A percentile compares a stretch with the other conserved stretches of the same genome.
Evolutionary conservation across 2,888 invertebrate genomes (phyloP).

Genomic region (Lochmaea capreae): DNA sequence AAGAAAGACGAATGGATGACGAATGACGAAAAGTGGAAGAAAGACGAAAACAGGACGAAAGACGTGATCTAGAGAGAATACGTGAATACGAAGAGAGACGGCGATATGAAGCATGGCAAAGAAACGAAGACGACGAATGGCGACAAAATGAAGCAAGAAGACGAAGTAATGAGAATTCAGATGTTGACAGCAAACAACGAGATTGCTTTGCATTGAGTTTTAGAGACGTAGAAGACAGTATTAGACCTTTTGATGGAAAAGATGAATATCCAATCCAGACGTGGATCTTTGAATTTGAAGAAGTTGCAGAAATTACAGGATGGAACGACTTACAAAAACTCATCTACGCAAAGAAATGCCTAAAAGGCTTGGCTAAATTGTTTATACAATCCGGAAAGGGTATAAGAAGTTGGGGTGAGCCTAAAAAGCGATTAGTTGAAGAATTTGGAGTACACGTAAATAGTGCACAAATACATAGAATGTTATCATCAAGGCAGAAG

Average conservation of each 20-base stretch:
- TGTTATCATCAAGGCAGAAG: slow-evolving; percentile 52
- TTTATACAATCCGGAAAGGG: slow-evolving; percentile 50
- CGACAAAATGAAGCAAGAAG: too few relatives aligned
- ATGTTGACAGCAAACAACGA: background rate
- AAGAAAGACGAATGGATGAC: too few relatives aligned
- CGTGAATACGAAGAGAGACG: background rate
- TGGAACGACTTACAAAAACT: slow-evolving; percentile 55
- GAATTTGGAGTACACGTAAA: slow-evolving; percentile 49
- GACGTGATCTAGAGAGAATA: background rate
- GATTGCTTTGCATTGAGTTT: slow-evolving; percentile 46
- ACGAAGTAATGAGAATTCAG: too few relatives aligned
- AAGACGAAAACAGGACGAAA: background rate
- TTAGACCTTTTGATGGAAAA: slow-evolving; percentile 49
- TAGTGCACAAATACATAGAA: slow-evolving; percentile 47
- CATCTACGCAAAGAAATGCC: slow-evolving; percentile 53
- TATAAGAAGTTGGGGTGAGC: slow-evolving; percentile 46
- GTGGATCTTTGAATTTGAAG: slow-evolving; percentile 54
- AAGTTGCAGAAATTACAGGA: slow-evolving; percentile 48
- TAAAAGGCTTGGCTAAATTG: slow-evolving; percentile 52
- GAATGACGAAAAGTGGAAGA: background rate
- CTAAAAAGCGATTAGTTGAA: slow-evolving; percentile 42
- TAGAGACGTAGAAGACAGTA: slow-evolving; percentile 51
- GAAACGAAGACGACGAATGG: too few relatives aligned
- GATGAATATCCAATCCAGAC: slow-evolving; percentile 49
- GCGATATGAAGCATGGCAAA: background rate